Base-by-base conservation (phyloP, 1,140 invertebrate genomes). In the Microplitis demolitor region DNA sequence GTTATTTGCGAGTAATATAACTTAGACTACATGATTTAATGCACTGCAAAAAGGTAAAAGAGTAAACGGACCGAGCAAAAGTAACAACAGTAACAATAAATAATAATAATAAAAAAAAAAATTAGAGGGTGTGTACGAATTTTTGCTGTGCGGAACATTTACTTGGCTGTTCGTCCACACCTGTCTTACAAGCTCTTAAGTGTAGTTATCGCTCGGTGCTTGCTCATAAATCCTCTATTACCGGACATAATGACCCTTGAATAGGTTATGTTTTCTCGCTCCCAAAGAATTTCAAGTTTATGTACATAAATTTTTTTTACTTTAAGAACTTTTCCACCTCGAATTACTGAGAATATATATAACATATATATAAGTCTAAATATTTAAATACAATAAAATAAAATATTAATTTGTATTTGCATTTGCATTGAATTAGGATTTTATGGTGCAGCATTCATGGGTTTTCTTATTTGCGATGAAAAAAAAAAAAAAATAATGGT, bases 181-280 rank as follows among this genome's bases (percentile, higher is more conserved):
- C 66, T 71, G 71, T 69, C 66, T 67, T 54, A 34, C 51, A 67
- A 67, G 51, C 58, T 58, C 66, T 68, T 72, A 72, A 75, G 70
- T 69, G 67, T 61, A 75, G 60, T 60, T 75, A 75, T 75, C 61
- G 67, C 53, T 68, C 33, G 66, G 50, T 67, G 50, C 39, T 61
- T 58, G 45, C 66, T 61, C 74, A 75, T 75, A 75, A 75, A 75
- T 75, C 54, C 33, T 51, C 53, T 68, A 71, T 71, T 67, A 69
- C 61, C 53, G 39, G 72, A 74, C 72, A 69, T 74, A 74, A 74
- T 74, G 66, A 74, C 64, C 56, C 50, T 37, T 72, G 51, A 75
- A 75, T 69, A 66, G 64, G 73, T 56, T 54, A 72, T 69, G n/a
- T 66, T 31, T 45, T 45, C 39, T 45, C 39, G 39, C 39, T 45